These are phyloP conservation scores for Pipistrellus kuhlii DNA, from an alignment of 2,797 vertebrate genomes.

Conservation along the genomic window DNA sequence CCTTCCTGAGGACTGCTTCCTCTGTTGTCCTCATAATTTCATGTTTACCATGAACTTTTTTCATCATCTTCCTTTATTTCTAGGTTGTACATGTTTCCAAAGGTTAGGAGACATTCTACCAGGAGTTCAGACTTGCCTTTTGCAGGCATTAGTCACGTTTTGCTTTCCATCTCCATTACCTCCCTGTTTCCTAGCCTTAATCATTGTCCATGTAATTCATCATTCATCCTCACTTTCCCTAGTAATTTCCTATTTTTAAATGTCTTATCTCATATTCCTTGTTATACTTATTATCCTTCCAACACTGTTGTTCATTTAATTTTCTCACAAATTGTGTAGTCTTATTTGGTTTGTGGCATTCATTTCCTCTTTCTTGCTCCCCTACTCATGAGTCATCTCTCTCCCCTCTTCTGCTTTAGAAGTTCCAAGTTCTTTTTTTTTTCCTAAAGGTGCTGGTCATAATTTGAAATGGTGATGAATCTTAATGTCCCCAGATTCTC, in stretches of 20 bases:
- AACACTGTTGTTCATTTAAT: slow-evolving; percentile 1
- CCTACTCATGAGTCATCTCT: not conserved
- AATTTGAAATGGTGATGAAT: not conserved
- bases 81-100: not conserved
- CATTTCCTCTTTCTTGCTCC: not conserved
- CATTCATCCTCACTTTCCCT: slow-evolving; percentile 40
- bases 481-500: not conserved
- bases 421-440: not conserved
- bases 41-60: slow-evolving; percentile 35
- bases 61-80: not conserved
- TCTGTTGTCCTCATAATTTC: slow-evolving; percentile 21
- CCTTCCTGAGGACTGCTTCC: slow-evolving; percentile 32
- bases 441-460: not conserved
- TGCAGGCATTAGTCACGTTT: not conserved
- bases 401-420: not conserved
- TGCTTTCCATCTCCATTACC: not conserved
- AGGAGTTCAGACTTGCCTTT: not conserved
- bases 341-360: not conserved
- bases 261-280: slow-evolving; percentile 54
- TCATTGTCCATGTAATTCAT: slow-evolving; percentile 24
- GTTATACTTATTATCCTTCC: slow-evolving; percentile 18
- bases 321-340: slow-evolving; percentile 22
- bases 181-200: not conserved
- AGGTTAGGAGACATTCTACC: not conserved
- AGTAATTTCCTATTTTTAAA: slow-evolving; percentile 61